A percentile compares a stretch with the other conserved stretches of the same genome.
Evolutionary conservation across 2,888 invertebrate species (phyloP).

Genomic region (Sericinus montela): DNA sequence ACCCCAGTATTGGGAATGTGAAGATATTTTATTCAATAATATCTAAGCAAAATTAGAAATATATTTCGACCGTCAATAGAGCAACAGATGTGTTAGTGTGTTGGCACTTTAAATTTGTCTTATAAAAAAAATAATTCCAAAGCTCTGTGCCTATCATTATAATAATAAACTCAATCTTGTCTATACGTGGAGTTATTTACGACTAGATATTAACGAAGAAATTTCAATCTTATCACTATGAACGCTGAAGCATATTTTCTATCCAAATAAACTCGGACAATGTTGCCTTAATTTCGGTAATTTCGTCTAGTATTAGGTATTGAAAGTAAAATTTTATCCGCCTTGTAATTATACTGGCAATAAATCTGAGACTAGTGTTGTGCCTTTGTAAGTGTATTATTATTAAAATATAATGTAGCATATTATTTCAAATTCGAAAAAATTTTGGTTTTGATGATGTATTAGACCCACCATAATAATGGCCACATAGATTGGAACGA

Average conservation of each 20-base stretch:
- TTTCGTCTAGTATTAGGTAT: constrained; percentile 27
- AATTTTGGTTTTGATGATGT: no score
- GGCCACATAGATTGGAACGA: no score
- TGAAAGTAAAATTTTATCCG: constrained; percentile 16
- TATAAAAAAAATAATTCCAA: not conserved
- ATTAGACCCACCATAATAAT: no score
- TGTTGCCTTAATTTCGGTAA: constrained; percentile 31
- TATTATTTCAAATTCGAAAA: no score
- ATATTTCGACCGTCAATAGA: not conserved
- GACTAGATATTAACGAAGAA: not conserved
- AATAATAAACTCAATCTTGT: constrained; percentile 12
- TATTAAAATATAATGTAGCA: no score
- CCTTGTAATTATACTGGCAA: constrained; percentile 14
- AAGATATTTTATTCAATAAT: no score
- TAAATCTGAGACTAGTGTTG: constrained; percentile 11
- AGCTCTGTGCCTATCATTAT: constrained; percentile 17
- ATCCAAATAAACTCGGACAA: constrained; percentile 11
- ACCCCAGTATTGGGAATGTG: no score
- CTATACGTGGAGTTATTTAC: constrained; percentile 6
- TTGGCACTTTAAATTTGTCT: not conserved
- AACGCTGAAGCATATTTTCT: not conserved
- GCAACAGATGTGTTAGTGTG: not conserved
- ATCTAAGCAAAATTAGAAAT: not conserved
- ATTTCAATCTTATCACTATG: not conserved
- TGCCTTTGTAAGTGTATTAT: no score